Conservation (phyloP, 2,888 invertebrate species). For the Pocota personata region DNA sequence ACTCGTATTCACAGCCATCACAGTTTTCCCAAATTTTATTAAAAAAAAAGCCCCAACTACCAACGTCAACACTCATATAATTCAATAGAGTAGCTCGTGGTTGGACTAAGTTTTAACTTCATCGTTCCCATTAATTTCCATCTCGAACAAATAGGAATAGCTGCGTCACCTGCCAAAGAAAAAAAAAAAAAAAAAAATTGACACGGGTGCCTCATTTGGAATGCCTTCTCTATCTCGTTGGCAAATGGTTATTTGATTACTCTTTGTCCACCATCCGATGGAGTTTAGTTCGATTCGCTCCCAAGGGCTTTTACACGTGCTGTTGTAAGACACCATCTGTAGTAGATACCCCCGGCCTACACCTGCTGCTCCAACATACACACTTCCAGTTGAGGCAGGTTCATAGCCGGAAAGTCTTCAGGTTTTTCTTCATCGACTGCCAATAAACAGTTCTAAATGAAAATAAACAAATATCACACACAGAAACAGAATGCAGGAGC, state of each 20-base stretch:
- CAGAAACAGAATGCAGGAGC: neutral
- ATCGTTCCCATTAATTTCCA: neutral
- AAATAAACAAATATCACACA: slow-evolving; percentile 39
- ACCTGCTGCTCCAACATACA: neutral
- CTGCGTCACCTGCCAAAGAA: neutral
- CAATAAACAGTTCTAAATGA: slow-evolving; percentile 45
- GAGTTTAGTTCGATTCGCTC: neutral
- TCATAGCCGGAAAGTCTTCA: slow-evolving; percentile 2
- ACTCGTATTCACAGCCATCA: too few relatives aligned
- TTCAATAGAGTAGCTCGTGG: neutral
- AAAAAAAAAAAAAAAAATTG: neutral
- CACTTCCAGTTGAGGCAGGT: slow-evolving; percentile 50
- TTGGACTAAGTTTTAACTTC: neutral
- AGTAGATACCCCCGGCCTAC: neutral
- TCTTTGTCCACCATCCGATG: neutral
- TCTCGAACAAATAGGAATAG: neutral
- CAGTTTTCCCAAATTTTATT: too few relatives aligned
- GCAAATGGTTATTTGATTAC: slow-evolving; percentile 37
- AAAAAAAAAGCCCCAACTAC: neutral
- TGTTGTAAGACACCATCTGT: neutral
- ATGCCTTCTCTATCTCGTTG: neutral
- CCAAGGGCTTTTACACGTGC: slow-evolving; percentile 17
- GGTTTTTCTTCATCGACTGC: neutral
- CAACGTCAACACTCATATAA: neutral
- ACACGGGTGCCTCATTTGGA: slow-evolving; percentile 1